Conservation (phyloP, 2,797 vertebrate species). For the Fistularia tabacaria region DNA sequence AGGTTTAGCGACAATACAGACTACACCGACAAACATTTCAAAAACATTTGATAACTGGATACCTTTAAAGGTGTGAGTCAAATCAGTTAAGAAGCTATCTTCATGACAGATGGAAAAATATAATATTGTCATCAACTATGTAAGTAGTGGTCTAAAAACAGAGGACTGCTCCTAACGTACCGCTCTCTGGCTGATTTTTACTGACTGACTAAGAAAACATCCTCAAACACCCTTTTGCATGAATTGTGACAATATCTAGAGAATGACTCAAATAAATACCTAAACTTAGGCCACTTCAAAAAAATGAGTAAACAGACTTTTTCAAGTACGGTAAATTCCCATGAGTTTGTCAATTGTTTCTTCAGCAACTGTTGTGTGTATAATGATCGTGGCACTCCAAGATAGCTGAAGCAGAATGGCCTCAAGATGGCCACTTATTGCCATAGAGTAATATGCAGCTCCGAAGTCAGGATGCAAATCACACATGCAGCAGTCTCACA, state of each 20-base stretch:
- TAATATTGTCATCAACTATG: no score
- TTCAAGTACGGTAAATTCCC: conserved; percentile 35
- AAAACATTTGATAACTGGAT: conserved; percentile 13
- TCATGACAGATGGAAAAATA: background rate
- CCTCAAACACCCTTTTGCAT: background rate
- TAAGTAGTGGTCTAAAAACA: conserved; percentile 32
- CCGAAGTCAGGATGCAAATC: conserved; percentile 36
- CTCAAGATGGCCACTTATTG: conserved; percentile 48
- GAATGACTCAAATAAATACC: conserved; percentile 20
- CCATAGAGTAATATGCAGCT: conserved; percentile 58
- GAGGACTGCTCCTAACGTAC: conserved; percentile 39
- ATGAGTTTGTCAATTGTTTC: conserved; percentile 10
- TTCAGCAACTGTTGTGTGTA: conserved; percentile 4
- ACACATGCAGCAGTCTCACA: conserved; percentile 33
- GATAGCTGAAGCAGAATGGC: conserved; percentile 46
- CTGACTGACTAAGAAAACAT: background rate
- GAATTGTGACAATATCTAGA: conserved; percentile 20
- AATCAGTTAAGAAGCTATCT: conserved; percentile 20
- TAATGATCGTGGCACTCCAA: conserved; percentile 37
- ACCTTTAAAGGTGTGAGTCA: conserved; percentile 10
- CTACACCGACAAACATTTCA: conserved; percentile 24
- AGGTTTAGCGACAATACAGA: conserved; percentile 11
- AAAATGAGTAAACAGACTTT: conserved; percentile 11
- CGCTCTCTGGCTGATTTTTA: conserved; percentile 14
- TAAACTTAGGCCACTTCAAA: conserved; percentile 13